phyloP scores from a whole-genome alignment of 2,113 vertebrate genomes.

The Tamias sibiricus region DNA sequence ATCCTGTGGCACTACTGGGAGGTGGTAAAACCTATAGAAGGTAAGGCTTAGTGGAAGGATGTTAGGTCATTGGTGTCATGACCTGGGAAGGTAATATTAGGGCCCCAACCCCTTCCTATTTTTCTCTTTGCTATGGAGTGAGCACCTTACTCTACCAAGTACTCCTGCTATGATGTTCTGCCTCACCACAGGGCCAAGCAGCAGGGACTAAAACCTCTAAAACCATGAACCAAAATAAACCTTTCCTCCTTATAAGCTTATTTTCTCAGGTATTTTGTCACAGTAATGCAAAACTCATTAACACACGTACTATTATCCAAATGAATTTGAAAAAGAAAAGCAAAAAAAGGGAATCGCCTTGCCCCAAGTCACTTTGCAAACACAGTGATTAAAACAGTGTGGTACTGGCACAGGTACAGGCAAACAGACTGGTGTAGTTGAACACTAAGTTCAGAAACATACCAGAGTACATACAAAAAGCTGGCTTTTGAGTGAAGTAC shows the following conservation, averaged over 20 bases:
- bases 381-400: not conserved
- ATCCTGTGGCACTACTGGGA: not conserved
- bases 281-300: not conserved
- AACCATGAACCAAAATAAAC: not conserved
- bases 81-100: not conserved
- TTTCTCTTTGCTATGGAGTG: not conserved
- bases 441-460: not conserved
- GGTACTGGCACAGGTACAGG: not conserved
- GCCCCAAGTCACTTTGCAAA: not conserved
- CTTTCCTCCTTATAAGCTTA: not conserved
- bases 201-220: not conserved
- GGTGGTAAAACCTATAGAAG: not conserved
- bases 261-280: not conserved
- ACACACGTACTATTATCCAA: not conserved
- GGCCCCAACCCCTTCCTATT: not conserved
- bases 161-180: not conserved
- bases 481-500: not conserved
- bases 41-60: not conserved
- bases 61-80: not conserved
- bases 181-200: not conserved
- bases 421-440: not conserved
- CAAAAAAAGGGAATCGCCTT: not conserved
- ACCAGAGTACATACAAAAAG: rapidly evolving
- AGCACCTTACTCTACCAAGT: not conserved
- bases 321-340: not conserved